phyloP scores from a whole-genome alignment of 2,797 vertebrate species.

The Antennarius maculatus region DNA sequence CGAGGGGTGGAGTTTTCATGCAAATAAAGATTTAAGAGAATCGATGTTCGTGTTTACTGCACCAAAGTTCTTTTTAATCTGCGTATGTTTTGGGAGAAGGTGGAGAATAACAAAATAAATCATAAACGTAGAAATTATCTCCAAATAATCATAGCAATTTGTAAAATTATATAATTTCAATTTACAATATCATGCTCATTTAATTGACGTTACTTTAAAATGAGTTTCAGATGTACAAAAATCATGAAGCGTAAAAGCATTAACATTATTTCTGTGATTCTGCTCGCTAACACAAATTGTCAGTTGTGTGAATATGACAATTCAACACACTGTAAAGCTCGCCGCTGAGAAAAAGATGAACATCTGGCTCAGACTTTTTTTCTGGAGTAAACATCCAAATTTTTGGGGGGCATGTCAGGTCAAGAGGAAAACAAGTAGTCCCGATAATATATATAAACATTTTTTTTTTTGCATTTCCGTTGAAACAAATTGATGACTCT shows the following conservation, averaged over 20 bases:
- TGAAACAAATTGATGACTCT: slow-evolving; percentile 38
- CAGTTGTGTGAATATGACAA: too few species aligned
- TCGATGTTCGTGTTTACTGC: slow-evolving; percentile 19
- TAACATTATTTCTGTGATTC: too few species aligned
- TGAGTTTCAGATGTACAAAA: too few species aligned
- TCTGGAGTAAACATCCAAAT: slow-evolving; percentile 67
- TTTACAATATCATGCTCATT: too few species aligned
- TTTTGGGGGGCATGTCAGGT: slow-evolving; percentile 76
- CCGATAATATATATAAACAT: slow-evolving; percentile 47
- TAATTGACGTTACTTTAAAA: too few species aligned
- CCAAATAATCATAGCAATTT: neutral
- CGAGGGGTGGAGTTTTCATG: slow-evolving; percentile 2
- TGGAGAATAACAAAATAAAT: neutral
- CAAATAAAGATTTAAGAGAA: slow-evolving; percentile 13
- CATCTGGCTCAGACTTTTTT: slow-evolving; percentile 52
- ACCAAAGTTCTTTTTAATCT: slow-evolving; percentile 5
- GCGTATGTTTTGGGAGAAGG: slow-evolving; percentile 3
- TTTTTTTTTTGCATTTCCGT: slow-evolving; percentile 54
- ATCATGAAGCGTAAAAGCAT: too few species aligned
- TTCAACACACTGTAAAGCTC: neutral
- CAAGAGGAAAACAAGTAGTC: slow-evolving; percentile 74
- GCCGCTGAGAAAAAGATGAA: slow-evolving; percentile 16
- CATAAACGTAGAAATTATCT: neutral
- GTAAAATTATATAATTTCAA: neutral
- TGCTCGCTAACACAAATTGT: too few species aligned